Conservation (phyloP, 2,797 vertebrate genomes). For the Heliangelus exortis region DNA sequence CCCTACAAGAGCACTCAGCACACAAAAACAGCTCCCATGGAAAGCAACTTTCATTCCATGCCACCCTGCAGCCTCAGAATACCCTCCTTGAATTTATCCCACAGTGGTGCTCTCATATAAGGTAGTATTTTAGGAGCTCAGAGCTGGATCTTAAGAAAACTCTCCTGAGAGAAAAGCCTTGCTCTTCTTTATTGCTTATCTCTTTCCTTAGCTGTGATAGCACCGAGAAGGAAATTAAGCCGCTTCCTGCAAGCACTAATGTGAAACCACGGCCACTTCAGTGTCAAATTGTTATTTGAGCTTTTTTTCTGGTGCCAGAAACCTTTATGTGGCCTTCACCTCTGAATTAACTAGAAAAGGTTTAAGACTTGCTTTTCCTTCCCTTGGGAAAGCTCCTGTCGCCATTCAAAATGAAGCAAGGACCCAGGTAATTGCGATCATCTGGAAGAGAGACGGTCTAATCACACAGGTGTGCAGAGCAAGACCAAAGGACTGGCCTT, state of each 20-base stretch:
- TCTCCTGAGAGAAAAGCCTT: constrained; percentile 21
- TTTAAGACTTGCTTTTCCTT: not conserved
- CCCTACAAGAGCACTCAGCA: not conserved
- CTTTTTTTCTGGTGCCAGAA: not conserved
- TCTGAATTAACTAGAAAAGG: constrained; percentile 2
- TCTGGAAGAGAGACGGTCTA: not conserved
- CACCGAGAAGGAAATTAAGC: not conserved
- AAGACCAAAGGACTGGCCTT: not conserved
- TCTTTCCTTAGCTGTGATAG: not conserved
- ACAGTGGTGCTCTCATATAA: not conserved
- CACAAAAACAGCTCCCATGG: not conserved
- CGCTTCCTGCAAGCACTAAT: not conserved
- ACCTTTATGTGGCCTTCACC: not conserved
- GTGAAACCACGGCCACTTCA: not conserved
- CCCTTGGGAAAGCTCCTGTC: not conserved
- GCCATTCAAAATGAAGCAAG: not conserved
- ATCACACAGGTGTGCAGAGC: not conserved
- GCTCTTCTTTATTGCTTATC: constrained; percentile 25
- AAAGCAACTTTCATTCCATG: not conserved
- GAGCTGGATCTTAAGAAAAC: not conserved
- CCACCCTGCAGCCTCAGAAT: not conserved
- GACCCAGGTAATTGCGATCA: constrained; percentile 15
- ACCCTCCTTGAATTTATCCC: not conserved
- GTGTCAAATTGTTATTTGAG: constrained; percentile 3
- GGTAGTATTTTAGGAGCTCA: not conserved